Conservation (phyloP, 2,797 vertebrate species). For the Muscicapa striata region DNA sequence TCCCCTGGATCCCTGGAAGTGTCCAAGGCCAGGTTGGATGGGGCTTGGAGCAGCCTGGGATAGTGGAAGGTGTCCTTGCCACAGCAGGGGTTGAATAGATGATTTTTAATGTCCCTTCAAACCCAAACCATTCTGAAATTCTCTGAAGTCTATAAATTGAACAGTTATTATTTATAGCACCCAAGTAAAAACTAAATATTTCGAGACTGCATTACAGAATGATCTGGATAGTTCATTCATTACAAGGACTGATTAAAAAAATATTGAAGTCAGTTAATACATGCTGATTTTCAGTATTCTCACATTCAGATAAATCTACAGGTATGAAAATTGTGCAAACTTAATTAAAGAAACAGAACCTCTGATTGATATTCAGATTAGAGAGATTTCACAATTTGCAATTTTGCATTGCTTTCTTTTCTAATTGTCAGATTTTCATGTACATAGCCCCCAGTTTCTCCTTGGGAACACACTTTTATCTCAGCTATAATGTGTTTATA, state of each 20-base stretch:
- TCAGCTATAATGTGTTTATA: background rate
- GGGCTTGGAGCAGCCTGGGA: background rate
- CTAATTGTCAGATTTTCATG: background rate
- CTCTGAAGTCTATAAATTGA: background rate
- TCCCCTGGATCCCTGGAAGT: background rate
- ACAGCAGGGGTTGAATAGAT: too few relatives aligned
- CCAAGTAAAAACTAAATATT: background rate
- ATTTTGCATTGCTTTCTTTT: background rate
- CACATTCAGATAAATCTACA: background rate
- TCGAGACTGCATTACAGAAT: background rate
- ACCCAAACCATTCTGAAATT: background rate
- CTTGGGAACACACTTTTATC: background rate
- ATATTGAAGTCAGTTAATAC: background rate
- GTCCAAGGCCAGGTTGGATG: accelerated
- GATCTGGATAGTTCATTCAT: background rate
- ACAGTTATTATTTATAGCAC: background rate
- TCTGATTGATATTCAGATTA: background rate
- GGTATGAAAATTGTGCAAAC: background rate
- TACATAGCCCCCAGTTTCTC: background rate
- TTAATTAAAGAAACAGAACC: background rate
- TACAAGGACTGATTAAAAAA: background rate
- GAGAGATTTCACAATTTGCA: background rate
- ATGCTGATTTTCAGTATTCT: background rate
- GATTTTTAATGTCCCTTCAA: background rate
- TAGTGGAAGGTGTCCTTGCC: accelerated